Evolutionary conservation across 2,888 invertebrate genomes (phyloP).

Genomic region (Noctua janthe): DNA sequence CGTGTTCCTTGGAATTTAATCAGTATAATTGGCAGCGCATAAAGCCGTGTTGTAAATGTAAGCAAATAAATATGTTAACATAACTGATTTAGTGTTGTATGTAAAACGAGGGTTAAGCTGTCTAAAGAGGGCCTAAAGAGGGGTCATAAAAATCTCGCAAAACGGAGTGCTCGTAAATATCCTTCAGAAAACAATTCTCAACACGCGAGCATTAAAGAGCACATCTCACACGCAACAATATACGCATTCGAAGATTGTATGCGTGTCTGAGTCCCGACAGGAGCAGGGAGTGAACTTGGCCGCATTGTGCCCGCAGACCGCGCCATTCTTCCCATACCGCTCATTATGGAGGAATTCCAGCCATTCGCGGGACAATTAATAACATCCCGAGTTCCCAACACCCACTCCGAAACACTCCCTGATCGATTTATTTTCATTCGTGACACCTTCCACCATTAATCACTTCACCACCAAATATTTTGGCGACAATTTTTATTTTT

Average conservation of each 20-base stretch:
- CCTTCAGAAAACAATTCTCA: conserved; percentile 50
- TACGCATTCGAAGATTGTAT: conserved; percentile 34
- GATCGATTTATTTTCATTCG: conserved; percentile 69
- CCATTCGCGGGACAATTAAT: conserved; percentile 71
- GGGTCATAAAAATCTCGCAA: conserved; percentile 35
- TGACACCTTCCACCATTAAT: conserved; percentile 68
- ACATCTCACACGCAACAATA: conserved; percentile 51
- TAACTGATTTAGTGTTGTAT: conserved; percentile 15
- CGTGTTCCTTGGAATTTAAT: neutral
- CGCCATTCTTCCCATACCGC: conserved; percentile 69
- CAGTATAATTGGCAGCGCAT: neutral
- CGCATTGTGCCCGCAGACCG: conserved; percentile 66
- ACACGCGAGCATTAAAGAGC: conserved; percentile 34
- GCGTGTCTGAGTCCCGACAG: conserved; percentile 10
- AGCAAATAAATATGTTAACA: conserved; percentile 7
- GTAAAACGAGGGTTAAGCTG: conserved; percentile 20
- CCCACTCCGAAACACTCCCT: conserved; percentile 61
- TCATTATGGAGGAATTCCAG: conserved; percentile 71
- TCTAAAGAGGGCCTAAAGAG: conserved; percentile 15
- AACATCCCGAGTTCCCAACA: conserved; percentile 60
- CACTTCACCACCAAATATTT: conserved; percentile 67
- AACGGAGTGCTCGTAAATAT: conserved; percentile 48
- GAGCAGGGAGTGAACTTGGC: conserved; percentile 57
- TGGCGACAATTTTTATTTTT: conserved; percentile 63
- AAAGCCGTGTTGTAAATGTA: neutral